Conservation (phyloP, 2,797 vertebrate species). For the Coccyzus lansbergi region DNA sequence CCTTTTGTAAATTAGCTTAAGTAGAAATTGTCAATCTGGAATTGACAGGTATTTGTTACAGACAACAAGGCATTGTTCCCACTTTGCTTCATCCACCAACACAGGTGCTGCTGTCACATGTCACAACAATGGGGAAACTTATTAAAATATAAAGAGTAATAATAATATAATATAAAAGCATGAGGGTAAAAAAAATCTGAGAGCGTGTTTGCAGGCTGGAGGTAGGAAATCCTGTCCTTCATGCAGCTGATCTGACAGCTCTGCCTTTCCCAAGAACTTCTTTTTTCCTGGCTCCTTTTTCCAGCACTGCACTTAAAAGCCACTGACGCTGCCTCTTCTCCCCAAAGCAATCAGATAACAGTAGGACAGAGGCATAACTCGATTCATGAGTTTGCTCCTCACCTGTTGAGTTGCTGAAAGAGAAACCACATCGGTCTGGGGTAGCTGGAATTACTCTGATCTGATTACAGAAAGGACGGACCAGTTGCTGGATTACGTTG, state of each 20-base stretch:
- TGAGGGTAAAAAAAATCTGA: background rate
- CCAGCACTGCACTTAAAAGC: background rate
- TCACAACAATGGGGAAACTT: constrained; percentile 70
- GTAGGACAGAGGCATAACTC: background rate
- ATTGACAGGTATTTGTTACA: constrained; percentile 76
- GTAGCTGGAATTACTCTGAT: background rate
- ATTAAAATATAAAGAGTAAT: constrained; percentile 39
- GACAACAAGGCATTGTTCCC: constrained; percentile 73
- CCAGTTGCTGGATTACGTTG: background rate
- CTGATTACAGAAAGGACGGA: background rate
- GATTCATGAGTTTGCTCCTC: background rate
- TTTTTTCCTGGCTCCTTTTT: background rate
- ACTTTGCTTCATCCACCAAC: constrained; percentile 44
- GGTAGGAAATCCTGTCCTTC: background rate
- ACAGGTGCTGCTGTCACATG: constrained; percentile 60
- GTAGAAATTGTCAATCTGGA: constrained; percentile 75
- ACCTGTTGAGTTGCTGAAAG: constrained; percentile 3
- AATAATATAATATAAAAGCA: constrained; percentile 31
- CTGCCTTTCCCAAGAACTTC: background rate
- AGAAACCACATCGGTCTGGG: background rate
- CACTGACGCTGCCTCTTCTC: background rate
- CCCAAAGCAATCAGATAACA: background rate
- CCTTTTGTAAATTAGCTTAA: constrained; percentile 64
- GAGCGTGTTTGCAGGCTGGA: background rate
- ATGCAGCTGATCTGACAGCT: background rate